These are phyloP conservation scores for Rhopalosiphum nymphaeae DNA, from an alignment of 2,888 invertebrate species.

Conservation along the genomic window DNA sequence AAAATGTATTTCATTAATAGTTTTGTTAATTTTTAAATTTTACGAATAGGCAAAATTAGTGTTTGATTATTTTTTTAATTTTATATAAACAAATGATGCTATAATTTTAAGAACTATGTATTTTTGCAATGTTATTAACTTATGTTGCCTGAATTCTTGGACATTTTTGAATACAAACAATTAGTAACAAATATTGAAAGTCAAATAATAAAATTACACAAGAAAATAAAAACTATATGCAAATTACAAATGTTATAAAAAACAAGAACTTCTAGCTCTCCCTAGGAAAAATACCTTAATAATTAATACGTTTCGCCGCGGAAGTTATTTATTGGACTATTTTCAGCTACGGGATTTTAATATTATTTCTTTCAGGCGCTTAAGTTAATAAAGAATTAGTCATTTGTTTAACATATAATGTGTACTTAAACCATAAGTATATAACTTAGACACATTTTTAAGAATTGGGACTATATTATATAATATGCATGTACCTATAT, in stretches of 20 bases:
- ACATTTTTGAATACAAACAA: neutral
- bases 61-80: neutral
- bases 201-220: neutral
- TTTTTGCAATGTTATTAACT: neutral
- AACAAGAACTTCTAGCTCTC: neutral
- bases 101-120: neutral
- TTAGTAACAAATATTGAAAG: neutral
- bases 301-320: neutral
- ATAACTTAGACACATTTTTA: neutral
- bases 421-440: neutral
- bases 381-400: neutral
- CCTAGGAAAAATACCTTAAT: neutral
- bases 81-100: neutral
- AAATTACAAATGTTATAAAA: neutral
- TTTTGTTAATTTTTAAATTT: neutral
- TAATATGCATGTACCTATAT: neutral
- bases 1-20: neutral
- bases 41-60: neutral
- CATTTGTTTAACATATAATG: neutral
- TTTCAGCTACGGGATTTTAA: neutral
- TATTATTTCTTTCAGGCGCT: neutral
- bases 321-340: neutral
- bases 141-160: neutral
- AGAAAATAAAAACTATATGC: neutral
- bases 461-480: neutral